These are phyloP conservation scores for Capreolus pygargus DNA, from an alignment of 2,113 vertebrate genomes.

Conservation along the genomic window DNA sequence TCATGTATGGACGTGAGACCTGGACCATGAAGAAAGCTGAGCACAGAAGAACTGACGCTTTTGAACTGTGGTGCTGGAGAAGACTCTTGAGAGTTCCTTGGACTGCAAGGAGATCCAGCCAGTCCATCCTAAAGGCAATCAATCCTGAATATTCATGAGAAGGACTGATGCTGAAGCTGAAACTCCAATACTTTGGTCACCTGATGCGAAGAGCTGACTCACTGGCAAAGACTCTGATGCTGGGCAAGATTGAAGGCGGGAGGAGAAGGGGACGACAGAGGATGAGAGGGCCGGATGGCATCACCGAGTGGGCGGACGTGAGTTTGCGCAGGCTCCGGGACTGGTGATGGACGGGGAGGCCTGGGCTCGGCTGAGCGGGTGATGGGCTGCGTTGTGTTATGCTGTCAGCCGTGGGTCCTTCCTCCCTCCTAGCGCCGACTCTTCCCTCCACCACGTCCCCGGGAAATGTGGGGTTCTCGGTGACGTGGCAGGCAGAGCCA, in stretches of 20 bases:
- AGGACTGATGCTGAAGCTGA: neutral
- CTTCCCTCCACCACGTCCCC: neutral
- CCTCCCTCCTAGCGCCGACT: neutral
- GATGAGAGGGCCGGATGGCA: neutral
- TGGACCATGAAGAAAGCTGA: neutral
- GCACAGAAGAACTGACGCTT: neutral
- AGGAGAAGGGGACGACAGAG: neutral
- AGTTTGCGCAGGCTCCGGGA: neutral
- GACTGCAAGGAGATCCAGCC: neutral
- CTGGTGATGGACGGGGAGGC: neutral
- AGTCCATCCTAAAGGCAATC: neutral
- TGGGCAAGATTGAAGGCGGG: neutral
- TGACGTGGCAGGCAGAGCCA: neutral
- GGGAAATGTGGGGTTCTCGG: neutral
- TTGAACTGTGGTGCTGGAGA: neutral
- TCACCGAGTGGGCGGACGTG: neutral
- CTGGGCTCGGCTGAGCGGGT: neutral
- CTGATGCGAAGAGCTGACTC: neutral
- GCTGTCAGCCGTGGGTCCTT: neutral
- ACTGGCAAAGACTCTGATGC: neutral
- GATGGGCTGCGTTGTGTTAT: rapidly evolving
- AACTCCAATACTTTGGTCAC: neutral
- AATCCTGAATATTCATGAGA: neutral
- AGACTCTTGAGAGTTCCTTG: neutral
- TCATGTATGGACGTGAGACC: neutral